Percentiles rank a stretch among this genome's conserved stretches.
Evolutionary conservation across 2,888 invertebrate species (phyloP).

Genomic region (Catocala nupta): DNA sequence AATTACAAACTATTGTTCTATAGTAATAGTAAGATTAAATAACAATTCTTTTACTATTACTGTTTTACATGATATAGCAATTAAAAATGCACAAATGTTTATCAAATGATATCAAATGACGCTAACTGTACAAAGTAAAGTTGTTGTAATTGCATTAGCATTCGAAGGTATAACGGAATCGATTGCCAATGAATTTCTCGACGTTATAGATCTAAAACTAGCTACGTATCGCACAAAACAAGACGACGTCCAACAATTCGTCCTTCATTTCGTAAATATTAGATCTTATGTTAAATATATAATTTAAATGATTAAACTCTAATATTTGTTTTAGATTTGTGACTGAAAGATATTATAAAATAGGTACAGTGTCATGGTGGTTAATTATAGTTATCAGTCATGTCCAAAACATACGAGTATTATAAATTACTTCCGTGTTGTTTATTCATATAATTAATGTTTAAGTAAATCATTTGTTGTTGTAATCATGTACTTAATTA

Average conservation of each 20-base stretch:
- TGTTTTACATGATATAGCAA: no score
- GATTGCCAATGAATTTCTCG: background rate
- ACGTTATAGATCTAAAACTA: background rate
- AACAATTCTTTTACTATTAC: no score
- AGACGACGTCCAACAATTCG: constrained; percentile 43
- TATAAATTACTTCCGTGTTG: constrained; percentile 11
- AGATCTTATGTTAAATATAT: constrained; percentile 8
- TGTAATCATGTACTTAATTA: constrained; percentile 25
- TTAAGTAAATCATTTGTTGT: constrained; percentile 23
- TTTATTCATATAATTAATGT: constrained; percentile 10
- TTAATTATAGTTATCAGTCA: background rate
- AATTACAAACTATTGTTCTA: no score
- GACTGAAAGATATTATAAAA: constrained; percentile 7
- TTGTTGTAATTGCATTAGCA: no score
- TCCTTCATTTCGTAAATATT: constrained; percentile 38
- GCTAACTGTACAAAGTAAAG: no score
- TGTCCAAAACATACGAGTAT: constrained; percentile 9
- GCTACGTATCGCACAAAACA: constrained; percentile 22
- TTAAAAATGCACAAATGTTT: no score
- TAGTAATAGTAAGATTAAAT: no score
- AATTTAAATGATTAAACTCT: constrained; percentile 4
- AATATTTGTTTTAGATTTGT: constrained; percentile 1
- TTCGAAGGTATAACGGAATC: background rate
- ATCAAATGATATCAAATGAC: no score
- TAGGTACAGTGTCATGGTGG: background rate